Percentiles rank a stretch among this genome's conserved stretches.
These are phyloP conservation scores for Hybognathus amarus DNA, from an alignment of 2,797 vertebrate species.

Conservation along the genomic window DNA sequence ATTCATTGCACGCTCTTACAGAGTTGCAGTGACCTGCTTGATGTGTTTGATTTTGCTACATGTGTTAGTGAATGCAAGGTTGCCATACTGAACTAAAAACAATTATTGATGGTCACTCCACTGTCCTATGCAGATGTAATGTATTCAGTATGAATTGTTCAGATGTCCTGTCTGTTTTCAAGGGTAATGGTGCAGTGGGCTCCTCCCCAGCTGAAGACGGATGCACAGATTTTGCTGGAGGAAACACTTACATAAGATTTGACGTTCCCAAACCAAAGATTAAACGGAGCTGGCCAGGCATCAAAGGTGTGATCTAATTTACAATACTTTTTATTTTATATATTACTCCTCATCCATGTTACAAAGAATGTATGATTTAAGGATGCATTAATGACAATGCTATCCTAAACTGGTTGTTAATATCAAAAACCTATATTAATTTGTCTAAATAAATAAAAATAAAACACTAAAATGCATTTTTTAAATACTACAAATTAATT, in stretches of 20 bases:
- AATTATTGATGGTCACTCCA: not conserved
- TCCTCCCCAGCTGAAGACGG: conserved; percentile 75
- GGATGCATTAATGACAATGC: not conserved
- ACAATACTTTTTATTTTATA: not conserved
- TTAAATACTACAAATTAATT: not conserved
- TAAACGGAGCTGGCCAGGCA: conserved; percentile 88
- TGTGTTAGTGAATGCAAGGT: not conserved
- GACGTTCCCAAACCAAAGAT: conserved; percentile 85
- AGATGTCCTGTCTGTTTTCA: conserved; percentile 51
- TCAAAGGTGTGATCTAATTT: conserved; percentile 79
- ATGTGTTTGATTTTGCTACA: conserved; percentile 5
- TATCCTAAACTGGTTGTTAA: not conserved
- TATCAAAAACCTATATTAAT: not conserved
- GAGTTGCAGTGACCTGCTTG: conserved; percentile 57
- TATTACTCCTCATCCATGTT: not conserved
- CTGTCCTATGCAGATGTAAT: conserved; percentile 11
- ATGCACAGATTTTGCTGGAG: conserved; percentile 72
- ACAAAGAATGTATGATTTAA: not conserved
- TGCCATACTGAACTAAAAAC: not conserved
- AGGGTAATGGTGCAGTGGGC: conserved; percentile 83
- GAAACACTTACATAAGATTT: conserved; percentile 88
- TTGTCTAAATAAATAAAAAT: not conserved
- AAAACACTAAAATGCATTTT: not conserved
- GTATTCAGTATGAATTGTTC: conserved; percentile 30
- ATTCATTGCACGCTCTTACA: conserved; percentile 46